phyloP scores from a whole-genome alignment of 2,113 vertebrate genomes.

The Hippopotamus amphibius region DNA sequence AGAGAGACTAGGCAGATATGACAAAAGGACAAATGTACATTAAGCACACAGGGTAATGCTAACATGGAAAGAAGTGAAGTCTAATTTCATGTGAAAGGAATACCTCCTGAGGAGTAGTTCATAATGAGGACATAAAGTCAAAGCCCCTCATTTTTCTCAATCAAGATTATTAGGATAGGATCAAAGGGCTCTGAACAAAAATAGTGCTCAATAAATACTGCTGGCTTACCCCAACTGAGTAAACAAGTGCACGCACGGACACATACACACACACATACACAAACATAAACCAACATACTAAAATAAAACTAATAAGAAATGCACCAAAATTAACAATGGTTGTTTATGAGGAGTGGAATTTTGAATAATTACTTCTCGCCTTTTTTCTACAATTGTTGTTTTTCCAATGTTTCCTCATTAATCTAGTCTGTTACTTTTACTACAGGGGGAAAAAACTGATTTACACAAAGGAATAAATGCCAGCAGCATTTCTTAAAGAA shows the following conservation, averaged over 20 bases:
- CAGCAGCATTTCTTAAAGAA: background rate
- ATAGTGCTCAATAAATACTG: background rate
- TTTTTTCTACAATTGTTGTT: background rate
- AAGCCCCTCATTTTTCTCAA: background rate
- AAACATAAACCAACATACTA: background rate
- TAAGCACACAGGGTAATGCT: background rate
- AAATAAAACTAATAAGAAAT: slow-evolving; percentile 12
- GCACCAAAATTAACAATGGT: background rate
- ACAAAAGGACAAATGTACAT: background rate
- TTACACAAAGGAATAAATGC: background rate
- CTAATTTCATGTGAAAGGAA: slow-evolving; percentile 34
- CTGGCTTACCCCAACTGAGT: background rate
- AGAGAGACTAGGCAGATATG: background rate
- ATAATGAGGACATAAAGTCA: background rate
- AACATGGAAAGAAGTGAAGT: background rate
- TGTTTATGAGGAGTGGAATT: background rate
- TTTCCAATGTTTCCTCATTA: background rate
- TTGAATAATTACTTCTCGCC: background rate
- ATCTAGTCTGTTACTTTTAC: slow-evolving; percentile 19
- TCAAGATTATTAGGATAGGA: background rate
- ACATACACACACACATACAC: background rate
- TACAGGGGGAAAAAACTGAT: background rate
- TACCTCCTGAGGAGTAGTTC: background rate
- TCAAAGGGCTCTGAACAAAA: slow-evolving; percentile 1
- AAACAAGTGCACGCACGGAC: background rate